phyloP scores from a whole-genome alignment of 2,113 vertebrate genomes.

The Desmodus rotundus region DNA sequence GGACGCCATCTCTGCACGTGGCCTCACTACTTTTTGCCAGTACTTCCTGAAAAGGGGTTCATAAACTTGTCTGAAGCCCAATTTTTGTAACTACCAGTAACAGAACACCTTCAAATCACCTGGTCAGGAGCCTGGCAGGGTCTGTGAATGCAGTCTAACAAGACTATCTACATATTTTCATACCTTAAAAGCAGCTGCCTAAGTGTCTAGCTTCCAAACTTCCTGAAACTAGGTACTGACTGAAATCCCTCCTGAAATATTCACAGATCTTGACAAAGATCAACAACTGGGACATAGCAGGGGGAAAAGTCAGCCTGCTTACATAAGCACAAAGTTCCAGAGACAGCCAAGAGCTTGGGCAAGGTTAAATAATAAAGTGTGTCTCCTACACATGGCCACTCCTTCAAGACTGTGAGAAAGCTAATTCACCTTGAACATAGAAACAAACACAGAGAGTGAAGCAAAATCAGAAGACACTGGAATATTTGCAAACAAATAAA shows the following conservation, averaged over 20 bases:
- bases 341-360: background rate
- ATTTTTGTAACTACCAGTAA: background rate
- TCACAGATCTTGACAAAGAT: background rate
- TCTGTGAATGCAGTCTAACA: background rate
- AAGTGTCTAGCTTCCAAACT: background rate
- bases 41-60: background rate
- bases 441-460: too few species aligned
- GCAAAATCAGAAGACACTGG: background rate
- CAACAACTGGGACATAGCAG: background rate
- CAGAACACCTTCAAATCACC: background rate
- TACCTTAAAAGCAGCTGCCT: background rate
- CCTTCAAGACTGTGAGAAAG: background rate
- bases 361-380: background rate
- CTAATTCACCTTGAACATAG: background rate
- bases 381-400: background rate
- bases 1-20: background rate
- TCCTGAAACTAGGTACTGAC: background rate
- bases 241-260: background rate
- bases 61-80: background rate
- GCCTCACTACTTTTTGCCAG: background rate
- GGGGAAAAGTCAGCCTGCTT: background rate
- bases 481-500: background rate
- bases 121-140: background rate
- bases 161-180: background rate
- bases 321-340: background rate